Percentiles rank a stretch among this genome's conserved stretches.
phyloP scores from a whole-genome alignment of 1,140 invertebrate species.

The Drosophila athabasca region DNA sequence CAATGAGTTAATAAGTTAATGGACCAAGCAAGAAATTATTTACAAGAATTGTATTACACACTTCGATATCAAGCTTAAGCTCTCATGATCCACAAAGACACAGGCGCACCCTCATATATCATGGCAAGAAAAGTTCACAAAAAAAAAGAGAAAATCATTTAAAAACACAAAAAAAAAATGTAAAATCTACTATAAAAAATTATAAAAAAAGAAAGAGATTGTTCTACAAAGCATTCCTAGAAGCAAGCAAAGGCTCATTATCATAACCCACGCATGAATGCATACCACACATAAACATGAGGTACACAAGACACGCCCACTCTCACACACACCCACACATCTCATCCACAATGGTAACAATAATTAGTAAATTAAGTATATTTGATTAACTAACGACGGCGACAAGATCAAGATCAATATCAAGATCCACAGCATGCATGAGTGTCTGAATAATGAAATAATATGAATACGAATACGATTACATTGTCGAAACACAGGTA shows the following conservation, averaged over 20 bases:
- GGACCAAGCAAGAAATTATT: conserved; percentile 60
- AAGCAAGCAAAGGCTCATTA: conserved; percentile 46
- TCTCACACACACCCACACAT: conserved; percentile 38
- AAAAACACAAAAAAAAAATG: conserved; percentile 14
- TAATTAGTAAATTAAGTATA: conserved; percentile 76
- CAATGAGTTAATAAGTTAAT: conserved; percentile 35
- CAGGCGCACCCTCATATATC: conserved; percentile 63
- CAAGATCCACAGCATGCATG: conserved; percentile 33
- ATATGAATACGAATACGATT: conserved; percentile 32
- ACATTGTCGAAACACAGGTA: conserved; percentile 54
- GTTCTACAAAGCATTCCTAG: conserved; percentile 37
- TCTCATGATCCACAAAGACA: conserved; percentile 30
- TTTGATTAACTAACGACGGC: conserved; percentile 47
- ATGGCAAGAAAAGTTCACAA: conserved; percentile 49
- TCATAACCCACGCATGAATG: conserved; percentile 39
- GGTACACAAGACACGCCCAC: conserved; percentile 22
- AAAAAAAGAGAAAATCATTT: conserved; percentile 24
- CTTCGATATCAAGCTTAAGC: conserved; percentile 48
- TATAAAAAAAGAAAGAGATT: conserved; percentile 19
- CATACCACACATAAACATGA: conserved; percentile 28
- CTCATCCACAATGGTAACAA: conserved; percentile 82
- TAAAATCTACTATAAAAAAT: conserved; percentile 3
- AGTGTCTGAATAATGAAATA: conserved; percentile 65
- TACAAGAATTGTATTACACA: conserved; percentile 25
- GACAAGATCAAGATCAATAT: neutral